Evolutionary conservation across 1,140 invertebrate species (phyloP).

Genomic region (Sminthurides bifidus): DNA sequence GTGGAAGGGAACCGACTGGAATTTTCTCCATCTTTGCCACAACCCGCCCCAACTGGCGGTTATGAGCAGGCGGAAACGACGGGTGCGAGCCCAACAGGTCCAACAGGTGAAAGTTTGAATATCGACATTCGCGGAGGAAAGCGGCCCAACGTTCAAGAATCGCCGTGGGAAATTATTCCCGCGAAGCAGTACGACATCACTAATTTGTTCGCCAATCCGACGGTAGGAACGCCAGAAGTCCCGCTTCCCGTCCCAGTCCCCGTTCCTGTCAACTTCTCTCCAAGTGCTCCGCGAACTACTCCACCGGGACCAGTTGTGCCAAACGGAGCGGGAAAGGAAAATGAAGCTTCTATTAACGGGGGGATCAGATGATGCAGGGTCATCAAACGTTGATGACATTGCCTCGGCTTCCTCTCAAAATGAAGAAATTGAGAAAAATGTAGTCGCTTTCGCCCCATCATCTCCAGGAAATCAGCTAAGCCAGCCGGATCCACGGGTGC

Average conservation of each 20-base stretch:
- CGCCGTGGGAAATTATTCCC: conserved; percentile 24
- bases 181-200: conserved; percentile 29
- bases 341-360: background rate
- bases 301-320: background rate
- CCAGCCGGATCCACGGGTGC: no score
- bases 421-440: background rate
- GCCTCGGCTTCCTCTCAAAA: background rate
- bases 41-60: no score
- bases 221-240: background rate
- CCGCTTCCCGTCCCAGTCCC: conserved; percentile 29
- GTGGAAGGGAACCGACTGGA: no score
- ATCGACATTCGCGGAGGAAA: background rate
- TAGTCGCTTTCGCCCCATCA: background rate
- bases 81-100: no score
- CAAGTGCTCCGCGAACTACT: background rate
- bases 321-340: conserved; percentile 7
- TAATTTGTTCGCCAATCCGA: conserved; percentile 22
- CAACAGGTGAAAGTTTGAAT: no score
- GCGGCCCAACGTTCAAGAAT: background rate
- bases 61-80: no score
- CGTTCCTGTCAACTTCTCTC: background rate
- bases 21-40: no score
- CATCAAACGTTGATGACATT: background rate
- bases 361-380: background rate
- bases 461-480: no score